Conservation (phyloP, 2,888 invertebrate species). For the Polyommatus iphigenia region DNA sequence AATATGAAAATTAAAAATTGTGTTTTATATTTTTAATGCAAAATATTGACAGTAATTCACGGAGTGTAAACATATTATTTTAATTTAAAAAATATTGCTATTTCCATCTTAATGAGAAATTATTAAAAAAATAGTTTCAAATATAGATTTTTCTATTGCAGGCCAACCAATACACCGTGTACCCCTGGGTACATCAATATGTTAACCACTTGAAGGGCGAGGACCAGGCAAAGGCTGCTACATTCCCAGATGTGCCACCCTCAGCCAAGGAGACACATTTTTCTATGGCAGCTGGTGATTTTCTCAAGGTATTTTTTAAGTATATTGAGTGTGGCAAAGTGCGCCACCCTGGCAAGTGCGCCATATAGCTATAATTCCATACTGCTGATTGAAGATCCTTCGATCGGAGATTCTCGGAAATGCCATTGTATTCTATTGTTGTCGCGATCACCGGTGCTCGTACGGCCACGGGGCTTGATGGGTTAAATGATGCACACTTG, state of each 20-base stretch:
- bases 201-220: slow-evolving; percentile 91
- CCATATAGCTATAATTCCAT: no score
- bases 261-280: slow-evolving; percentile 82
- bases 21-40: no score
- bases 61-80: no score
- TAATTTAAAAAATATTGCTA: no score
- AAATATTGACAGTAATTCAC: no score
- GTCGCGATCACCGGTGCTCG: no score
- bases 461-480: no score
- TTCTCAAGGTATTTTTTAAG: slow-evolving; percentile 85
- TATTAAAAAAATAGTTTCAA: not conserved
- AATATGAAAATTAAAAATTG: not conserved
- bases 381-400: no score
- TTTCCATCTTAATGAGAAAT: not conserved
- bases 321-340: not conserved
- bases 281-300: slow-evolving; percentile 98
- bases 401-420: no score
- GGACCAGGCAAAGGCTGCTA: slow-evolving; percentile 88
- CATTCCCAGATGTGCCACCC: slow-evolving; percentile 94
- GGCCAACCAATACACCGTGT: slow-evolving; percentile 88
- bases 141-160: slow-evolving; percentile 43
- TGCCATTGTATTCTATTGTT: no score
- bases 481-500: no score
- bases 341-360: no score
- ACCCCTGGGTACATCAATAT: slow-evolving; percentile 97